Base-by-base conservation (phyloP, 2,797 vertebrate species). In the Labroides dimidiatus region DNA sequence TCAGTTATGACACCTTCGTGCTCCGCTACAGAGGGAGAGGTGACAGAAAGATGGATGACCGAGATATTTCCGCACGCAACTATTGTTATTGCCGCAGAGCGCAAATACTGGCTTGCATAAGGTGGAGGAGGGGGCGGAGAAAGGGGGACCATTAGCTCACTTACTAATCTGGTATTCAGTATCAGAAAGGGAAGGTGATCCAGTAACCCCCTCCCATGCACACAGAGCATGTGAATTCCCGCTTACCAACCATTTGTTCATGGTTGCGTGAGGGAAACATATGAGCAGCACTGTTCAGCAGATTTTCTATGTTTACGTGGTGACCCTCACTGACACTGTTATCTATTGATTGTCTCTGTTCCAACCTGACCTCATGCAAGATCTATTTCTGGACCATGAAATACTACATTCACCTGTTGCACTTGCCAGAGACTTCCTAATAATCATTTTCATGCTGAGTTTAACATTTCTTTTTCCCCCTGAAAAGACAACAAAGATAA, bases 11-110 rank as follows among this genome's bases (percentile, higher is more conserved):
- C 89, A 92, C 87, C 87, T 88, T 89, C 72, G 85, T 91, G 89
- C 90, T 82, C 63, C 58, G 43, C 80, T 41, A 10, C 72, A 78
- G 76, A 82, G 81, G 76, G 75, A 84, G 85, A 92, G 82, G 91
- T 94, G 91, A 91, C 93, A 93, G 85, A 86, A 91, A 93, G 92
- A 94, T 92, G 88, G 85, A 94, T 92, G 91, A 82, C 85, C 74
- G 72, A 89, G 89, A 91, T 93, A 90, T 83, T 90, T 92, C 90
- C 36, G 88, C 92, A 94, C 93, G 92, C 92, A 93, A 93, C 92
- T 88, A 93, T 94, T 94, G 93, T 93, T 94, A 82, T 81, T 84
- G 79, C 78, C 3, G 52, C 69, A 4, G 67, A 83, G 73, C 20
- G 60, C 72, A 76, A 81, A 84, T 57, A 78, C 69, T 49, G 71